A percentile compares a stretch with the other conserved stretches of the same genome.
These are phyloP conservation scores for Microchirus variegatus DNA, from an alignment of 2,797 vertebrate species.

Conservation along the genomic window DNA sequence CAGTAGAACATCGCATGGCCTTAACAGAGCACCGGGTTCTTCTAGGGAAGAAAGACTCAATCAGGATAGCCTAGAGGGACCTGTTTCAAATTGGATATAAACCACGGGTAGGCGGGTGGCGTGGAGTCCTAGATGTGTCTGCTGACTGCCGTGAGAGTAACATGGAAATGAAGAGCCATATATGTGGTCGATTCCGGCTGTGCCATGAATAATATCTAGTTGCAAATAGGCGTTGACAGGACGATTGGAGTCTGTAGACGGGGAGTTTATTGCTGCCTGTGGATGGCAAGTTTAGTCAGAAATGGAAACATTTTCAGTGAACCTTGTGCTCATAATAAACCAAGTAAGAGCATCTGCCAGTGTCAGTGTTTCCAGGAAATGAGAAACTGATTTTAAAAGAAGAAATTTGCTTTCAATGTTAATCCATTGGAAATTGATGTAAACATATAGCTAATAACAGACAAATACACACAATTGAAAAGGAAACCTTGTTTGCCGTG, in stretches of 20 bases:
- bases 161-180: constrained; percentile 42
- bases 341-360: constrained; percentile 1
- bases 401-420: constrained; percentile 14
- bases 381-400: constrained; percentile 6
- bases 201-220: constrained; percentile 19
- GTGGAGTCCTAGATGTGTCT: constrained; percentile 45
- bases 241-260: constrained; percentile 9
- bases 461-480: constrained; percentile 22
- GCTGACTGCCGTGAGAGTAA: constrained; percentile 33
- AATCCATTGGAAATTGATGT: constrained; percentile 6
- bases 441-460: not conserved
- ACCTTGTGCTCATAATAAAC: not conserved
- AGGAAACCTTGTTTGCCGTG: constrained; percentile 24
- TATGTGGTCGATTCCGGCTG: constrained; percentile 33
- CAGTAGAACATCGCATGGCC: constrained; percentile 67
- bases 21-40: constrained; percentile 47
- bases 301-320: constrained; percentile 5
- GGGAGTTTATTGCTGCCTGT: constrained; percentile 6
- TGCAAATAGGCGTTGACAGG: constrained; percentile 35
- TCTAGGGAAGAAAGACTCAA: constrained; percentile 46
- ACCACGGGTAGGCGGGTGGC: constrained; percentile 23
- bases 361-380: not conserved
- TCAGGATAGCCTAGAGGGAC: constrained; percentile 54
- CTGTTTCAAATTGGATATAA: constrained; percentile 57
- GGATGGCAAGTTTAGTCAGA: constrained; percentile 10